Evolutionary conservation across 2,113 vertebrate genomes (phyloP), one percentile per base, ranked within the genome.

Genomic region (Dunckerocampus dactyliophorus): DNA sequence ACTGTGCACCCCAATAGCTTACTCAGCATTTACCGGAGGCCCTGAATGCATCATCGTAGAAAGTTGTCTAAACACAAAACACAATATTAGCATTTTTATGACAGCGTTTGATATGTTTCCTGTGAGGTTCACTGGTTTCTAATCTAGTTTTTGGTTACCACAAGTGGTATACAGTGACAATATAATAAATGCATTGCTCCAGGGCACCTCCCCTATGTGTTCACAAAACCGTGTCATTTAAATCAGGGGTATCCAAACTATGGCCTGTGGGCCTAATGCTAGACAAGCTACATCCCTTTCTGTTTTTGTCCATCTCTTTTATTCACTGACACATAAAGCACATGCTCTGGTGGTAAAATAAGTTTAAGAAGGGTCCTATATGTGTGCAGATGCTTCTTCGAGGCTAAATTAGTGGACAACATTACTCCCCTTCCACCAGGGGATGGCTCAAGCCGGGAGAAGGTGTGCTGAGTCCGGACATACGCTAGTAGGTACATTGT

Each of bases 11-110:
- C 49, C 56, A 63, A 66, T 6, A 66, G 53, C 53, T 52, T 47
- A 17, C 20, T 56, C 54, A 56, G 54, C 64, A 72, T 81, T 82
- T 60, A 77, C 71, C 6, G 24, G 46, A 70, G 65, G 47, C 47
- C 5, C 2, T 4, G 34, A 54, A 63, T 20, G 43, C 19, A 43
- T 6, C 3, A 46, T 46, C n/a, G 39, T 16, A 47, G 67, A 16
- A 46, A 47, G 72, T 37, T 34, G 42, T 63, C 59, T 21, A 55
- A 60, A 60, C 45, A 37, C 66, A 62, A 69, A 52, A 76, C 47
- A 37, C 49, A 69, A 72, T 70, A 83, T 81, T 78, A 80, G 49
- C 70, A 81, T 80, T 74, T 85, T 82, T 80, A 83, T 84, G 69
- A 80, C 51, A 24, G 17, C 71, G 62, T 56, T 63, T 60, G 59